Conservation (phyloP, 2,113 vertebrate species). For the Amblyopsis rosae region DNA sequence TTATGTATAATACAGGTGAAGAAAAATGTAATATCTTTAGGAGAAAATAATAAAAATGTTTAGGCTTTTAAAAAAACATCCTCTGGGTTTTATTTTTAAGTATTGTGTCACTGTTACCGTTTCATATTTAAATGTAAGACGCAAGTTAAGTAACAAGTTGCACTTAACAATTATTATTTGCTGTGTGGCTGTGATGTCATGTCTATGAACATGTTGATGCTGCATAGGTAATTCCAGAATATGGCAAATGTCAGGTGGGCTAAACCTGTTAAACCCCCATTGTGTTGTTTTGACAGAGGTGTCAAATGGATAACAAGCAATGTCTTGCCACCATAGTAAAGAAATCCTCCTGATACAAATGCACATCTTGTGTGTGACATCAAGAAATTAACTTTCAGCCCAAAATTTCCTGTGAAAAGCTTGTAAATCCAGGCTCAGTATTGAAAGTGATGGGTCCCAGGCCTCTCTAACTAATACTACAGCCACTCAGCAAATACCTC, state of each 20-base stretch:
- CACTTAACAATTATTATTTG: no score
- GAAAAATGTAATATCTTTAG: background rate
- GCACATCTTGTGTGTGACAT: conserved; percentile 36
- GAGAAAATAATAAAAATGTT: conserved; percentile 32
- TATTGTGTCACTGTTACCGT: no score
- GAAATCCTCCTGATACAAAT: conserved; percentile 30
- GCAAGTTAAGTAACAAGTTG: no score
- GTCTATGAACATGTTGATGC: conserved; percentile 26
- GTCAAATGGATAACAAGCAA: background rate
- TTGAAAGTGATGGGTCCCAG: conserved; percentile 38
- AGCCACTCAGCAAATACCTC: conserved; percentile 7
- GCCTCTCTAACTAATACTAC: conserved; percentile 19
- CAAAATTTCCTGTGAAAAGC: conserved; percentile 26
- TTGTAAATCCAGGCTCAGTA: conserved; percentile 47
- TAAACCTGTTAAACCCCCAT: conserved; percentile 13
- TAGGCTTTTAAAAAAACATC: conserved; percentile 24
- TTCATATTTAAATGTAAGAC: conserved; percentile 48
- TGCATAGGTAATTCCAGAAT: no score
- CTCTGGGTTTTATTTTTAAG: conserved; percentile 28
- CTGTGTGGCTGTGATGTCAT: conserved; percentile 19
- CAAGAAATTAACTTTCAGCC: conserved; percentile 39
- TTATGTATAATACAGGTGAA: no score
- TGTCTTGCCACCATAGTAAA: no score
- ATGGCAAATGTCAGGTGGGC: background rate
- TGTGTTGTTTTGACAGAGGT: background rate